A percentile compares a stretch with the other conserved stretches of the same genome.
These are phyloP conservation scores for Ateles fusciceps DNA, from an alignment of 2,797 vertebrate genomes.

Conservation along the genomic window DNA sequence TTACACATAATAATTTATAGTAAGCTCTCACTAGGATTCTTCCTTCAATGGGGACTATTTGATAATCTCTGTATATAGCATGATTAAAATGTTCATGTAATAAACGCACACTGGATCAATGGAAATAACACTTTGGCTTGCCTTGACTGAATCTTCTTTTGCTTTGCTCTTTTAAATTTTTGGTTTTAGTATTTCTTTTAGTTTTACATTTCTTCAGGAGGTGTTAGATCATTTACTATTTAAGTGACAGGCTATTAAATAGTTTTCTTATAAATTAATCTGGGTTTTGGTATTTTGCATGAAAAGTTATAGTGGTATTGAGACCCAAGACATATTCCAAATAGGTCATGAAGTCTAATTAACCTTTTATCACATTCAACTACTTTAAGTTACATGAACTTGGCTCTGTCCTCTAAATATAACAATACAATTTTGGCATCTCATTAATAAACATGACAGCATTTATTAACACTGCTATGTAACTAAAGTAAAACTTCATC, in stretches of 20 bases:
- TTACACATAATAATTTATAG: not conserved
- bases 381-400: slow-evolving; percentile 75
- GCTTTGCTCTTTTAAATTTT: not conserved
- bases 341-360: slow-evolving; percentile 74
- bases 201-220: not conserved
- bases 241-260: slow-evolving; percentile 4
- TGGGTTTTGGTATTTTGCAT: slow-evolving; percentile 45
- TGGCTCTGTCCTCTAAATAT: slow-evolving; percentile 77
- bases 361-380: slow-evolving; percentile 74
- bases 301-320: slow-evolving; percentile 44
- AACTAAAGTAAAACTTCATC: slow-evolving; percentile 78
- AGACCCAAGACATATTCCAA: slow-evolving; percentile 64
- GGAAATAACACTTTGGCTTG: not conserved
- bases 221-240: slow-evolving; percentile 6
- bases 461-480: slow-evolving; percentile 77
- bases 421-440: slow-evolving; percentile 72
- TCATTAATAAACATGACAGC: slow-evolving; percentile 80
- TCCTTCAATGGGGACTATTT: not conserved
- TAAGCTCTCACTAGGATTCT: not conserved
- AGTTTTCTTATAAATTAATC: slow-evolving; percentile 45
- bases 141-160: not conserved
- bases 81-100: not conserved
- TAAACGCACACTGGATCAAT: not conserved
- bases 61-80: not conserved
- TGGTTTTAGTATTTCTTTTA: not conserved